Evolutionary conservation across 2,113 vertebrate species (phyloP).

Genomic region (Cyphomyrus discorhynchus): DNA sequence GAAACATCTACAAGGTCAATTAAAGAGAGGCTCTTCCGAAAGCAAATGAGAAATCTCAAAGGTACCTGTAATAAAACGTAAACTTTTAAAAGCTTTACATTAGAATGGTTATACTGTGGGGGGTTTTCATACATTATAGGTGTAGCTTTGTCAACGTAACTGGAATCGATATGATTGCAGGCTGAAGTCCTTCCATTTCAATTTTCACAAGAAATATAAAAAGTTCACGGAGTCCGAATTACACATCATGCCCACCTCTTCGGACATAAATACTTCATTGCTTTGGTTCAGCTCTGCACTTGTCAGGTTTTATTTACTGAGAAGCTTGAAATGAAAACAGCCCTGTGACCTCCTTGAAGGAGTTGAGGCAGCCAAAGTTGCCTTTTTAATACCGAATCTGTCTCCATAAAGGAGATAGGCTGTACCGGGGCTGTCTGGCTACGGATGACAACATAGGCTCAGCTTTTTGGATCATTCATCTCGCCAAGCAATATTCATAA

Average conservation of each 20-base stretch:
- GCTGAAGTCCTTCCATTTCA: not conserved
- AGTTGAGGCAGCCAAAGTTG: constrained; percentile 7
- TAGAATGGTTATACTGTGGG: not conserved
- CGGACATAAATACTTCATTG: not conserved
- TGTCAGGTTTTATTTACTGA: not conserved
- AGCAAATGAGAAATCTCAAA: not conserved
- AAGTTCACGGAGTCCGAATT: not conserved
- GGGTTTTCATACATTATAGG: not conserved
- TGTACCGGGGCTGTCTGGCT: constrained; percentile 39
- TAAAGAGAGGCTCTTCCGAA: not conserved
- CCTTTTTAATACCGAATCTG: constrained; percentile 11
- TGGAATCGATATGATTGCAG: not conserved
- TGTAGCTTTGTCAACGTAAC: not conserved
- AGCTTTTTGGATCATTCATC: constrained; percentile 81
- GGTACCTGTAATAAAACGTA: not conserved
- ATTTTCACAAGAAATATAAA: not conserved
- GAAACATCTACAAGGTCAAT: not conserved
- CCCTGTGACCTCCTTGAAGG: constrained; percentile 20
- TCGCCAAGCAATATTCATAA: constrained; percentile 97
- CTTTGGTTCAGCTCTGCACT: not conserved
- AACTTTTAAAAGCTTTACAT: not conserved
- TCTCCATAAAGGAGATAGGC: not conserved
- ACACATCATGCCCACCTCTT: not conserved
- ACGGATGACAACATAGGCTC: constrained; percentile 75
- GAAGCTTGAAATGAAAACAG: not conserved